Evolutionary conservation across 2,888 invertebrate genomes (phyloP), one percentile per base, ranked within the genome.

Genomic region (Temnothorax ravouxi): DNA sequence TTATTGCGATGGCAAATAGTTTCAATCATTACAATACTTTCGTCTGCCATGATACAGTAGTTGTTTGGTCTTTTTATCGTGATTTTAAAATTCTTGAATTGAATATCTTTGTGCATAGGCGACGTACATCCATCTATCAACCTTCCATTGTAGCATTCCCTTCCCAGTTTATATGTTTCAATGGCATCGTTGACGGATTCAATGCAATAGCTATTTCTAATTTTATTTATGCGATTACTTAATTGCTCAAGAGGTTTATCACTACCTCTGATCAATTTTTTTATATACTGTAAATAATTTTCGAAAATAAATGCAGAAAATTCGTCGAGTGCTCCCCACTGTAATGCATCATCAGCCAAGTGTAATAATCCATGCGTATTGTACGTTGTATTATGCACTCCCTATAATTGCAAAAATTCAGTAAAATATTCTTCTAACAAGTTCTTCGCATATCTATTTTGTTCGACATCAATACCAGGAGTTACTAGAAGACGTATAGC

Each of bases 71-170:
- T 34, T 8, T 62, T 62, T 62, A 9, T 62, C 9, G 61, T 62
- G 9, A 62, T 62, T 62, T 62, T 62, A 62, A 62, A 62, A 62
- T 62, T 62, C 11, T 62, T 62, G 61, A 62, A 38, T 15, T 62
- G 61, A 34, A 62, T 62, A n/a, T 62, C n/a, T 4, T 62, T 38
- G 9, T 62, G 34, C 61, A 62, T 62, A 3, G n/a, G 61, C n/a
- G 34, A 62, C 18, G 61, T 62, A 34, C 61, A 62, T 34, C 34
- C 34, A 34, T 34, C 34, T 34, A 62, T 62, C 34, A 62, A 9
- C 18, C 18, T 62, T 38, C 34, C n/a, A 62, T 62, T n/a, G n/a
- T 34, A 62, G 3, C n/a, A 62, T 62, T 62, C 11, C 4, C 4
- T 62, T 62, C 61, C 61, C 9, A 62, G 9, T 62, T 62, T 62